Evolutionary conservation across 2,797 vertebrate genomes (phyloP).

Genomic region (Chelon labrosus): DNA sequence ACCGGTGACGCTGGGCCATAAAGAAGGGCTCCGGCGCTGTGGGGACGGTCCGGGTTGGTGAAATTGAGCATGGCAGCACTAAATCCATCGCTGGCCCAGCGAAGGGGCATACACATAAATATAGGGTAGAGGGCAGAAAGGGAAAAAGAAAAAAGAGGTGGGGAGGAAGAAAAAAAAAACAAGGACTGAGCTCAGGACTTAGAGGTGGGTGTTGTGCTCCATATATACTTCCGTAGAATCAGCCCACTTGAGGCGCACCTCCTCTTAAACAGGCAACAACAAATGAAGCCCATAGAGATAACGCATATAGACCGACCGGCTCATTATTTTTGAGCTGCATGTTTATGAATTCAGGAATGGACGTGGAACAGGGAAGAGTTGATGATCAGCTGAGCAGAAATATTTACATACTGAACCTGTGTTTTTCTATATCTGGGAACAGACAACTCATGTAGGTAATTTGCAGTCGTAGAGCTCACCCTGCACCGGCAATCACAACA

Average conservation of each 20-base stretch:
- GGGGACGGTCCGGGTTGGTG: constrained; percentile 35
- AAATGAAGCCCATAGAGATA: neutral
- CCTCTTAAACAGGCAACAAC: neutral
- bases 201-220: neutral
- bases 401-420: too few species aligned
- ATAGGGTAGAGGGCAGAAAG: constrained; percentile 17
- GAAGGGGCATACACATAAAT: constrained; percentile 44
- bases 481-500: too few species aligned
- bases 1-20: constrained; percentile 29
- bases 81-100: constrained; percentile 52
- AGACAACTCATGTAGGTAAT: too few species aligned
- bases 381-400: too few species aligned
- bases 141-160: constrained; percentile 8
- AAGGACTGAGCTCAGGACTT: neutral
- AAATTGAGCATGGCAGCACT: constrained; percentile 62
- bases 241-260: neutral
- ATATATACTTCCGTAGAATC: neutral
- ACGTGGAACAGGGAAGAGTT: too few species aligned
- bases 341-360: too few species aligned
- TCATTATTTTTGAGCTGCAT: too few species aligned
- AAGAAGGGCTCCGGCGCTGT: constrained; percentile 35
- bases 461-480: too few species aligned
- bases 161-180: constrained; percentile 5
- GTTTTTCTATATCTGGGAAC: too few species aligned
- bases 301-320: neutral